phyloP scores from a whole-genome alignment of 2,113 vertebrate genomes.

The Melanostigma gelatinosum region DNA sequence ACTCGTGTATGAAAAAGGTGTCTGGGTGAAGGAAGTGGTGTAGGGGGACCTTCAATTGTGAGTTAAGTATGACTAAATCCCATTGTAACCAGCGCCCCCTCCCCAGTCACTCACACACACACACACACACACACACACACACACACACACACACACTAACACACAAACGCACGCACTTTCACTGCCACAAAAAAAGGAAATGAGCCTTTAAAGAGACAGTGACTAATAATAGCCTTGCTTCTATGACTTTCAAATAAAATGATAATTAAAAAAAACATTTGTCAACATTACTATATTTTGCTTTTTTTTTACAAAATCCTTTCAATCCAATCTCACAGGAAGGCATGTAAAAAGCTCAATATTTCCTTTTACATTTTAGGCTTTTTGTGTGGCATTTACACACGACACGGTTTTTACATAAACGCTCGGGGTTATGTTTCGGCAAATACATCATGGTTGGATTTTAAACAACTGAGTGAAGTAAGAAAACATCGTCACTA shows the following conservation, averaged over 20 bases:
- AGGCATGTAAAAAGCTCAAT: too few species aligned
- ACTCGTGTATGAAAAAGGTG: slow-evolving; percentile 93
- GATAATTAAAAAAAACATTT: neutral
- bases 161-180: slow-evolving; percentile 13
- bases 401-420: neutral
- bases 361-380: too few species aligned
- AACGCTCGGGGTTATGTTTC: too few species aligned
- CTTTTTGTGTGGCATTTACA: too few species aligned
- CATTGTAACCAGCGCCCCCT: slow-evolving; percentile 58
- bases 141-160: neutral
- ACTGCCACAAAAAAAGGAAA: slow-evolving; percentile 19
- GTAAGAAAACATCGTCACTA: too few species aligned
- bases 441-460: too few species aligned
- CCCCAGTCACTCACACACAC: slow-evolving; percentile 2
- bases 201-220: slow-evolving; percentile 47
- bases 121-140: slow-evolving; percentile 10
- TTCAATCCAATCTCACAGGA: neutral
- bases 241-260: slow-evolving; percentile 18
- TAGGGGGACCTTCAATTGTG: slow-evolving; percentile 74
- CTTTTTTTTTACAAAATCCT: neutral
- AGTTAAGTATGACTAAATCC: slow-evolving; percentile 80
- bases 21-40: slow-evolving; percentile 78
- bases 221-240: slow-evolving; percentile 15
- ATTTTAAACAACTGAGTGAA: too few species aligned
- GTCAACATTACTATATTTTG: neutral